A percentile compares a stretch with the other conserved stretches of the same genome.
Conservation (phyloP, 2,113 vertebrate species). For the Lycaon pictus region DNA sequence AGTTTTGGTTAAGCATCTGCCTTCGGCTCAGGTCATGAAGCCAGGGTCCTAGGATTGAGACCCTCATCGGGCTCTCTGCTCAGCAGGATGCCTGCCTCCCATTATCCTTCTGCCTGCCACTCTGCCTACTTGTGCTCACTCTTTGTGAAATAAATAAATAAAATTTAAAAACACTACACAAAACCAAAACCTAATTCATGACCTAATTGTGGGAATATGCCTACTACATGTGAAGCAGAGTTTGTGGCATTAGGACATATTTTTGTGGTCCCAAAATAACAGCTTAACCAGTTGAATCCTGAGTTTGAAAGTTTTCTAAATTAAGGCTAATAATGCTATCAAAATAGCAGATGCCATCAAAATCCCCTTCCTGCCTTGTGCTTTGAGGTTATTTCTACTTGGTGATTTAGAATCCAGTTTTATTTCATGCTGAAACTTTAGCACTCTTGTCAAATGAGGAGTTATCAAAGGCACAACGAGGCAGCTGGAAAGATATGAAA, state of each 20-base stretch:
- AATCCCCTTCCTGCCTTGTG: not conserved
- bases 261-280: not conserved
- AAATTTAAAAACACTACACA: too few relatives aligned
- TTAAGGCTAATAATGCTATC: not conserved
- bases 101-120: too few relatives aligned
- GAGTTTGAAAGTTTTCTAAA: constrained; percentile 10
- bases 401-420: not conserved
- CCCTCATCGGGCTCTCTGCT: too few relatives aligned
- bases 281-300: not conserved
- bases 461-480: not conserved
- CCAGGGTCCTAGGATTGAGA: too few relatives aligned
- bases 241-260: not conserved
- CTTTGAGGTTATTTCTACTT: not conserved
- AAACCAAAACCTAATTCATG: not conserved
- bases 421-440: not conserved
- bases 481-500: not conserved
- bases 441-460: not conserved
- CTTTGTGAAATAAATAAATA: too few relatives aligned
- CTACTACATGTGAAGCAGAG: not conserved
- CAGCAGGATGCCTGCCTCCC: too few relatives aligned
- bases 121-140: too few relatives aligned
- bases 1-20: too few relatives aligned
- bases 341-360: not conserved
- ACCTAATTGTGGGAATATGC: not conserved
- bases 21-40: too few relatives aligned